Conservation (phyloP, 2,797 vertebrate species). For the Brotula barbata region DNA sequence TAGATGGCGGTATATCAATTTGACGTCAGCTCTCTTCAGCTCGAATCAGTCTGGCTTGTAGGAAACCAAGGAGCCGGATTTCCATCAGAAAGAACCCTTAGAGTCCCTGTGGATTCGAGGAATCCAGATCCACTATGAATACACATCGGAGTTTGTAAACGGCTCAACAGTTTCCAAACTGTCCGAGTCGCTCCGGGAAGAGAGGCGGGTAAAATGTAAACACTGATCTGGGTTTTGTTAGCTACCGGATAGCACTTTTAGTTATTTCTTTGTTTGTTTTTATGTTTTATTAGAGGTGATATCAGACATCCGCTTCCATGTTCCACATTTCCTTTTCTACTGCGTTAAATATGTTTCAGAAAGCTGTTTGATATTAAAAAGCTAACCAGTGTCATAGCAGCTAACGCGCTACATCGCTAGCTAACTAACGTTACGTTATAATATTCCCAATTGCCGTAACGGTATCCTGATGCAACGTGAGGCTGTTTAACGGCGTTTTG, state of each 20-base stretch:
- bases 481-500: not conserved
- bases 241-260: not conserved
- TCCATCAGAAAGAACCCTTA: too few relatives aligned
- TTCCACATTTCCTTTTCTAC: too few relatives aligned
- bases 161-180: slow-evolving; percentile 26
- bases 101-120: not conserved
- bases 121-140: not conserved
- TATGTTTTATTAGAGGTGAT: not conserved
- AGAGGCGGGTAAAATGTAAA: slow-evolving; percentile 78
- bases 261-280: too few relatives aligned
- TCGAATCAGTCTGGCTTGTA: not conserved
- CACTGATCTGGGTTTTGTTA: slow-evolving; percentile 30
- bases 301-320: not conserved
- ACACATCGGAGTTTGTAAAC: slow-evolving; percentile 45
- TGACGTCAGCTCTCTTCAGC: not conserved
- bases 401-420: slow-evolving; percentile 21
- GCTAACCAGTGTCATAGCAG: not conserved
- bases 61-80: slow-evolving; percentile 35
- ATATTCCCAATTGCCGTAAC: too few relatives aligned
- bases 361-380: not conserved
- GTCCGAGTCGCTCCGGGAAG: slow-evolving; percentile 50
- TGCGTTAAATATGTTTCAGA: not conserved
- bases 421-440: not conserved
- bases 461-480: not conserved
- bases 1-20: slow-evolving; percentile 55